Base-by-base conservation (phyloP, 2,888 invertebrate species). In the Pogonocherus hispidulus region DNA sequence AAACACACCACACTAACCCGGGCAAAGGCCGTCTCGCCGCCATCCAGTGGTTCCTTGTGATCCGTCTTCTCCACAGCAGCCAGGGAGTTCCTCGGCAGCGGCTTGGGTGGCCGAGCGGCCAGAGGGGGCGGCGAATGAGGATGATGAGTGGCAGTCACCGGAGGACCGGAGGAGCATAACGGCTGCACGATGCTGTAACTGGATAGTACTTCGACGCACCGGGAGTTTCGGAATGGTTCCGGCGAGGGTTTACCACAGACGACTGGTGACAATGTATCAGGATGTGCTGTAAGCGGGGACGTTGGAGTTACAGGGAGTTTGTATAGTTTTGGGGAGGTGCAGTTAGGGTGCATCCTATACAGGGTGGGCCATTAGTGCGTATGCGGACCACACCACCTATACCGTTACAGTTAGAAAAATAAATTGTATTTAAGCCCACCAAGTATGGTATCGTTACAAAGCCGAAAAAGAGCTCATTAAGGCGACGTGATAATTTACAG, bases 161-260 rank as follows among this genome's bases (percentile, higher is more conserved):
- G 72, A 75, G 76, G 76, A 63, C 71, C 72, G 47, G 74, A 66
- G n/a, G 76, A 70, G 56, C 70, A 67, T 52, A 74, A 67, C 44
- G 76, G 72, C 18, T 73, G 66, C 67, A 72, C 64, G 52, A 75
- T 69, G 67, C 70, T 73, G 69, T 74, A 78, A 71, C 76, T 77
- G 41, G 76, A 75, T 74, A 71, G 74, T 74, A 77, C 77, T 69
- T 79, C 77, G 51, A 71, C 57, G 18, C 67, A 55, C 46, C 67
- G 71, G 68, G 78, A 75, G 73, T 77, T 75, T 70, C 69, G 71
- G 47, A 64, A 55, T 54, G 65, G 51, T 65, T 63, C 65, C 47
- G 60, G 51, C 56, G 46, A 51, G 62, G 63, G 66, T 32, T 68
- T 59, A 19, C 47, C 52, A 18, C 22, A 47, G 46, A 16, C 23